Conservation (phyloP, 2,888 invertebrate genomes). For the Globia sparganii region DNA sequence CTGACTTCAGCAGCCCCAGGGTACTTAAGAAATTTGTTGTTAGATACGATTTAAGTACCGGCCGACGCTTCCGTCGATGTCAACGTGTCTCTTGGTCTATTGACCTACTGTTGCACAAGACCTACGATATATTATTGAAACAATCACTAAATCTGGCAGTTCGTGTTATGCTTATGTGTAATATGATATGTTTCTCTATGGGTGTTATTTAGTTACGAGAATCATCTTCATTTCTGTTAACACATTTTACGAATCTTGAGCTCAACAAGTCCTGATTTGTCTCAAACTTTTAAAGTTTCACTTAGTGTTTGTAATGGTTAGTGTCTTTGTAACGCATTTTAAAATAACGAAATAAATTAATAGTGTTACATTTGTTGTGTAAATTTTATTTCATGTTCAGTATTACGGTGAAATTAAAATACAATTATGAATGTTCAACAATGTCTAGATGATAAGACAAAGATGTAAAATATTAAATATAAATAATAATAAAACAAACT, state of each 20-base stretch:
- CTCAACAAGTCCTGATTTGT: slow-evolving; percentile 30
- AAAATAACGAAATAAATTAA: slow-evolving; percentile 50
- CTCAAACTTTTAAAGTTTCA: slow-evolving; percentile 56
- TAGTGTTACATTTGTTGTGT: slow-evolving; percentile 57
- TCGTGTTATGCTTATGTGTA: slow-evolving; percentile 6
- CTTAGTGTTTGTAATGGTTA: slow-evolving; percentile 57
- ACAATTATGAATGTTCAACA: slow-evolving; percentile 76
- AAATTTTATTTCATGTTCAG: slow-evolving; percentile 71
- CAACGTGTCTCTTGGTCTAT: slow-evolving; percentile 10
- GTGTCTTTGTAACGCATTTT: slow-evolving; percentile 60
- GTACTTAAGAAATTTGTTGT: slow-evolving; percentile 80
- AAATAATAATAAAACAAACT: slow-evolving; percentile 69
- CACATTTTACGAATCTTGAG: slow-evolving; percentile 38
- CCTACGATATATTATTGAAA: slow-evolving; percentile 14
- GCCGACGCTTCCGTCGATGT: background rate
- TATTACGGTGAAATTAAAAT: slow-evolving; percentile 76
- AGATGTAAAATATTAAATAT: slow-evolving; percentile 73
- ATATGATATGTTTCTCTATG: slow-evolving; percentile 29
- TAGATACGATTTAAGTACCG: slow-evolving; percentile 33
- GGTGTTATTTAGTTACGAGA: slow-evolving; percentile 40
- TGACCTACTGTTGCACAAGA: slow-evolving; percentile 26
- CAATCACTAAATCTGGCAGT: slow-evolving; percentile 26
- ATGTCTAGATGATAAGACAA: slow-evolving; percentile 78
- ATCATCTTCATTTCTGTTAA: slow-evolving; percentile 29
- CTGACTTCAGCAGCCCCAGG: slow-evolving; percentile 78